Evolutionary conservation across 2,888 invertebrate genomes (phyloP).

Genomic region (Synanthedon myopaeformis): DNA sequence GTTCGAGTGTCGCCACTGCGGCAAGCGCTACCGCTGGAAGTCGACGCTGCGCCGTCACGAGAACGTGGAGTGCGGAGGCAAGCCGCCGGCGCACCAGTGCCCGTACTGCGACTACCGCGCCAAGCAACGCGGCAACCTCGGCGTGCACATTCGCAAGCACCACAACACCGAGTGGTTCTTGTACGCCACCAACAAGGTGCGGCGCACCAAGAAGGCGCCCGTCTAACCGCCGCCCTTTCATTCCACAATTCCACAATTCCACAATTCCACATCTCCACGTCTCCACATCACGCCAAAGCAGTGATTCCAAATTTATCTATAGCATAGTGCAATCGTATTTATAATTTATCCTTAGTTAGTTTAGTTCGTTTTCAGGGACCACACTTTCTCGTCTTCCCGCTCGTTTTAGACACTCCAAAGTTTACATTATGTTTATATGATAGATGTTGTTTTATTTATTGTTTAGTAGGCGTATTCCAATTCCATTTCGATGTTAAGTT

Average conservation of each 20-base stretch:
- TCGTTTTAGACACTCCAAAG: constrained; percentile 59
- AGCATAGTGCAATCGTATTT: constrained; percentile 60
- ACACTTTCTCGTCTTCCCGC: constrained; percentile 52
- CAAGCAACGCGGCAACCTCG: constrained; percentile 84
- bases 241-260: too few species aligned
- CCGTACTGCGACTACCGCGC: constrained; percentile 83
- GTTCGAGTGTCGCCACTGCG: constrained; percentile 86
- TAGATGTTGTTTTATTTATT: constrained; percentile 49
- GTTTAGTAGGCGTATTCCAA: constrained; percentile 10
- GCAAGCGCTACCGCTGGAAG: constrained; percentile 88
- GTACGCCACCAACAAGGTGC: constrained; percentile 61
- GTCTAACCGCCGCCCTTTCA: constrained; percentile 14
- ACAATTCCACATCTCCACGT: too few species aligned
- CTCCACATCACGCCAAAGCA: constrained; percentile 53
- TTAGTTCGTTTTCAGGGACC: background rate
- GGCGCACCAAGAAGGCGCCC: constrained; percentile 59
- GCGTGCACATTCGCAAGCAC: constrained; percentile 84
- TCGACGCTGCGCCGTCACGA: constrained; percentile 85
- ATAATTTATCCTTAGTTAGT: constrained; percentile 19
- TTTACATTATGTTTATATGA: constrained; percentile 43
- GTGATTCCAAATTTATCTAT: constrained; percentile 59
- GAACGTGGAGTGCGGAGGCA: constrained; percentile 86
- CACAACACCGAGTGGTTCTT: constrained; percentile 71
- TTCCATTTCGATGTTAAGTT: too few species aligned
- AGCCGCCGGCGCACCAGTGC: constrained; percentile 84